Percentiles rank a stretch among this genome's conserved stretches.
These are phyloP conservation scores for Cichlasoma orientale DNA, from an alignment of 2,797 vertebrate species.

Conservation along the genomic window DNA sequence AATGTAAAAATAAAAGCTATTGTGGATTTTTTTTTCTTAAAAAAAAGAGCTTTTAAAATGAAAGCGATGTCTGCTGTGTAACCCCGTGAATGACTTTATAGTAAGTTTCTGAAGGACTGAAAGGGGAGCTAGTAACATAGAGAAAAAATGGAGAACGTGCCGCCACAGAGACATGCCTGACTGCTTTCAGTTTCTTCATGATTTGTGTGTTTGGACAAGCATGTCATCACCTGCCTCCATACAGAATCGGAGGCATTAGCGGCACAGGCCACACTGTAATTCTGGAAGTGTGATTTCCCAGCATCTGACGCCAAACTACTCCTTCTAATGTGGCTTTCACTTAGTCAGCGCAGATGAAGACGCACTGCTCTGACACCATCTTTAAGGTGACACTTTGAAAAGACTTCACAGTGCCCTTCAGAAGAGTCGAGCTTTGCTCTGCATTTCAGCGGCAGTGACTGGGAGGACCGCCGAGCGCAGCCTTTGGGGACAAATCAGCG, in stretches of 20 bases:
- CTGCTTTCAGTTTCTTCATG: conserved; percentile 18
- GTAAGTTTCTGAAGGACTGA: neutral
- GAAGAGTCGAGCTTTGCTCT: conserved; percentile 42
- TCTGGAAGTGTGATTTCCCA: conserved; percentile 33
- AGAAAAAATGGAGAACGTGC: neutral
- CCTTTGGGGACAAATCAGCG: conserved; percentile 61
- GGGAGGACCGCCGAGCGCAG: conserved; percentile 37
- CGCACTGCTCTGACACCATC: conserved; percentile 2
- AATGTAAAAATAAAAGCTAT: neutral
- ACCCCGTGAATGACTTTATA: neutral
- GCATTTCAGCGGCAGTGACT: conserved; percentile 54
- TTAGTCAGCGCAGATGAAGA: conserved; percentile 1
- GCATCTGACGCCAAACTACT: conserved; percentile 1
- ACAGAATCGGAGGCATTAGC: conserved; percentile 16
- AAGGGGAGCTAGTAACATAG: neutral
- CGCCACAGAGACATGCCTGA: neutral
- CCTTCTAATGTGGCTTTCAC: neutral
- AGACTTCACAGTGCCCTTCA: conserved; percentile 49
- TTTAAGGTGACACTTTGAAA: conserved; percentile 32
- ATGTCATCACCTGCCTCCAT: conserved; percentile 36
- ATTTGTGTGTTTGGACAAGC: conserved; percentile 51
- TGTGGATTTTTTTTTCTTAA: neutral
- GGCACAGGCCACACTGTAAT: conserved; percentile 6
- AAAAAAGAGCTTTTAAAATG: neutral
- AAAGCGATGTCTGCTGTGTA: neutral